Percentiles rank a stretch among this genome's conserved stretches.
phyloP scores from a whole-genome alignment of 2,797 vertebrate species.

The Poeciliopsis paucimaculata region DNA sequence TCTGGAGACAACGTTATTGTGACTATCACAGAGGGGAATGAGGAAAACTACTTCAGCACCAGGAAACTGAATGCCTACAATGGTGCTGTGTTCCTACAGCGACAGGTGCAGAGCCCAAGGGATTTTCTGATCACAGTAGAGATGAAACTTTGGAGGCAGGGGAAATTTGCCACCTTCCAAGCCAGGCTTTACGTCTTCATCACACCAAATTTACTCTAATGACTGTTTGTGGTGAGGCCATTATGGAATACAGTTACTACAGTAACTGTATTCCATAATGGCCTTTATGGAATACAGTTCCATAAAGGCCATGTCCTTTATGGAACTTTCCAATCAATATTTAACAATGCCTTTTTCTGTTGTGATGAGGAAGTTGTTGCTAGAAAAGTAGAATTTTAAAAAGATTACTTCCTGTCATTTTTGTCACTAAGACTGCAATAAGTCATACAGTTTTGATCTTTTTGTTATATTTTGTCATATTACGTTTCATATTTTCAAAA shows the following conservation, averaged over 20 bases:
- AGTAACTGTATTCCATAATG: too few species aligned
- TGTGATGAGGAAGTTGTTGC: not conserved
- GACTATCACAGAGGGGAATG: constrained; percentile 90
- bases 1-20: constrained; percentile 93
- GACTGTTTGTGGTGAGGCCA: constrained; percentile 17
- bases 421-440: not conserved
- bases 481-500: not conserved
- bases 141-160: constrained; percentile 97
- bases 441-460: not conserved
- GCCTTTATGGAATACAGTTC: too few species aligned
- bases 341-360: constrained; percentile 41
- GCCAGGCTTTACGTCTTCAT: constrained; percentile 95
- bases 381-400: constrained; percentile 3
- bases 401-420: not conserved
- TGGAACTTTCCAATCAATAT: constrained; percentile 36
- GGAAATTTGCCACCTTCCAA: constrained; percentile 83
- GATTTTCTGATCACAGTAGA: constrained; percentile 94
- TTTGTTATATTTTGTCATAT: constrained; percentile 3
- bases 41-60: constrained; percentile 93
- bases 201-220: constrained; percentile 86
- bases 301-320: too few species aligned
- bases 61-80: constrained; percentile 92
- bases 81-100: constrained; percentile 89
- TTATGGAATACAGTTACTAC: constrained; percentile 34
- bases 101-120: constrained; percentile 83